Base-by-base conservation (phyloP, 2,888 invertebrate species). In the Monochamus alternatus region DNA sequence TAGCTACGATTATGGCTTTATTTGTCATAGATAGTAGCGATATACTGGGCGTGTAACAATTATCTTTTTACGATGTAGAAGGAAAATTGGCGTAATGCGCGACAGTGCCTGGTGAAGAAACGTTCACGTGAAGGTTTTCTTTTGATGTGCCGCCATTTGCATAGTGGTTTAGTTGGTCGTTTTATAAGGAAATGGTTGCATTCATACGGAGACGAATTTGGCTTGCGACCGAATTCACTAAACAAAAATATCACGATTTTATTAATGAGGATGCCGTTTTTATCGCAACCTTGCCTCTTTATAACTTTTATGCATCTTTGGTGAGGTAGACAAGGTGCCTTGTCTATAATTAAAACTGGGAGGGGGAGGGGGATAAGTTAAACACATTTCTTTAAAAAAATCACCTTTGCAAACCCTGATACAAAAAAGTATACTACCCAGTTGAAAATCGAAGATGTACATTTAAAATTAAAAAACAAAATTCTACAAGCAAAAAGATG, bases 121-220 rank as follows among this genome's bases (percentile, higher is more conserved):
- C 22, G 44, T 64, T 44, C 44, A 43, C n/a, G 22, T 47, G 30
- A 38, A 47, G 47, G 22, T 30, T 14, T n/a, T 7, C 44, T 22
- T 64, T 44, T 64, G 47, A 64, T 64, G 47, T 64, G 22, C 47
- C 44, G 64, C 44, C 64, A 63, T 63, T 63, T 63, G 62, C 62
- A 63, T 63, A 63, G 44, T 22, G 10, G 0, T 47, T 47, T 60
- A 60, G 60, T 38, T 22, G 9, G 64, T 22, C 3, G 10, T 47
- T 47, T 5, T 64, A 64, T 44, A 64, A 64, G 64, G 64, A 64
- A 64, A 64, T 12, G 47, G 10, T 47, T 44, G 47, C 30, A 63
- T 63, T 64, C 43, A 22, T 43, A 14, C 5, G n/a, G 38, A 1
- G 63, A 22, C 63, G 22, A 22, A 64, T 64, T 64, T 47, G 44